phyloP scores from a whole-genome alignment of 1,140 invertebrate species.

The Anastrepha ludens region DNA sequence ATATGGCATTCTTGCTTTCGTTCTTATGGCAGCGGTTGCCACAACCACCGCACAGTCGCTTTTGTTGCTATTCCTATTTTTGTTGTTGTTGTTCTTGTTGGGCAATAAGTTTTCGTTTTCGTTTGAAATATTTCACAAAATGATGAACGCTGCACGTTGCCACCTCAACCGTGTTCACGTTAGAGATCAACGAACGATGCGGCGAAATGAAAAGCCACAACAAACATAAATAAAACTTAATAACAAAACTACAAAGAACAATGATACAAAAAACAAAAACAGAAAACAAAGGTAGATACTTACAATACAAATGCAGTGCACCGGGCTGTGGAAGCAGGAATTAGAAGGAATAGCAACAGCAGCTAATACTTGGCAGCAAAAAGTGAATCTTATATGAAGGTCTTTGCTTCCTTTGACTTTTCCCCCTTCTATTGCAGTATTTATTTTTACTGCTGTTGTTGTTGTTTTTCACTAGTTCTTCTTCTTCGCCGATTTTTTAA shows the following conservation, averaged over 20 bases:
- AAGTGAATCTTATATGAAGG: conserved; percentile 68
- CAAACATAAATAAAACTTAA: conserved; percentile 34
- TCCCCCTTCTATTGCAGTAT: background rate
- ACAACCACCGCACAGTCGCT: background rate
- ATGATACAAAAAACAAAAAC: background rate
- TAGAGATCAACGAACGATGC: conserved; percentile 47
- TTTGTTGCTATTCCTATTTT: background rate
- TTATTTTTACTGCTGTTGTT: background rate
- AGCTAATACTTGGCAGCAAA: conserved; percentile 56
- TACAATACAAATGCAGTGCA: background rate
- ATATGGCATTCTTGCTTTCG: conserved; percentile 44
- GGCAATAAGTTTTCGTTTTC: conserved; percentile 68
- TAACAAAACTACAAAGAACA: background rate
- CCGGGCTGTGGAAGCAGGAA: background rate
- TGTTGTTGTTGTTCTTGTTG: conserved; percentile 51
- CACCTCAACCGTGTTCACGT: background rate
- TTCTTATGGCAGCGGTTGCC: background rate
- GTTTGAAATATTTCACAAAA: conserved; percentile 60
- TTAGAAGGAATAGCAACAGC: conserved; percentile 38
- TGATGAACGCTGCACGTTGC: background rate
- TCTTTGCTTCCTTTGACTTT: conserved; percentile 28
- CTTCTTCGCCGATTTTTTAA: background rate
- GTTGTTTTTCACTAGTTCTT: background rate
- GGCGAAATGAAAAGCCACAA: conserved; percentile 49
- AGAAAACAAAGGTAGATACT: background rate